These are phyloP conservation scores for Oostethus manadensis DNA, from an alignment of 2,113 vertebrate genomes.

Conservation along the genomic window DNA sequence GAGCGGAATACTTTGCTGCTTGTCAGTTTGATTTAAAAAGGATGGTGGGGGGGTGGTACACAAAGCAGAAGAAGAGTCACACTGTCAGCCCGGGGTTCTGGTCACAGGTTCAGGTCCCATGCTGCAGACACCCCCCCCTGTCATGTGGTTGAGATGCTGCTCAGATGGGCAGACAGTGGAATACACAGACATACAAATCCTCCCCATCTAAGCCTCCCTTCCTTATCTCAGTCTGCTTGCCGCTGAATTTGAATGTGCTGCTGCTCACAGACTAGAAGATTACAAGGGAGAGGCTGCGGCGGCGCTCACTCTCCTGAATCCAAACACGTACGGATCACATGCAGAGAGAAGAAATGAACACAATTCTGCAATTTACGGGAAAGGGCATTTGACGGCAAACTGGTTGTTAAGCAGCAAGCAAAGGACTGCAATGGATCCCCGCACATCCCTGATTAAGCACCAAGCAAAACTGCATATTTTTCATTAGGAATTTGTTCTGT, in stretches of 20 bases:
- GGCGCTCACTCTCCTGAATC: conserved; percentile 5
- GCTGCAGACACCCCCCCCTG: conserved; percentile 49
- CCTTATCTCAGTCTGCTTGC: conserved; percentile 27
- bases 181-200: conserved; percentile 35
- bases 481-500: no score
- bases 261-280: conserved; percentile 36
- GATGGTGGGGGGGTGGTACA: conserved; percentile 1
- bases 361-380: no score
- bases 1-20: conserved; percentile 8
- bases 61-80: conserved; percentile 30
- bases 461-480: no score
- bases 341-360: no score
- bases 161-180: conserved; percentile 28
- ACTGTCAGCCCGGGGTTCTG: conserved; percentile 50
- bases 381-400: no score
- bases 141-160: conserved; percentile 55
- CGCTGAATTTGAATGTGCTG: conserved; percentile 45
- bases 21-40: conserved; percentile 39
- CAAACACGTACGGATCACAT: not conserved
- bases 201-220: conserved; percentile 11
- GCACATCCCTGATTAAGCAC: no score
- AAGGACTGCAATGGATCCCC: no score
- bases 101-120: conserved; percentile 62
- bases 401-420: no score
- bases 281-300: conserved; percentile 25